Evolutionary conservation across 2,888 invertebrate species (phyloP).

Genomic region (Nephrotoma flavescens): DNA sequence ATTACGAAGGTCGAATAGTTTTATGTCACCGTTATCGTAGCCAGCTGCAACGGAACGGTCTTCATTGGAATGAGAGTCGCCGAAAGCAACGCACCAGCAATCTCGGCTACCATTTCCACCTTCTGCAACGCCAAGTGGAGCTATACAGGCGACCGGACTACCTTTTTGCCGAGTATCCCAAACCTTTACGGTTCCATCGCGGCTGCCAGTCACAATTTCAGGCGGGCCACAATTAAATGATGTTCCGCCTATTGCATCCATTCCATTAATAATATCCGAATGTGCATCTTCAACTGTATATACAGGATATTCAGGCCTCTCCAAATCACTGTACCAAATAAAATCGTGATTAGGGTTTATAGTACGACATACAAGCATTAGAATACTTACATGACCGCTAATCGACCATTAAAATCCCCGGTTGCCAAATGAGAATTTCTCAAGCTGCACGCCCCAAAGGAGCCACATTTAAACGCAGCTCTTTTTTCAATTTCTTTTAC

Average conservation of each 20-base stretch:
- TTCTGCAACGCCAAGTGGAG: constrained; percentile 37
- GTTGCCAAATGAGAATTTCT: constrained; percentile 72
- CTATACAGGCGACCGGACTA: constrained; percentile 79
- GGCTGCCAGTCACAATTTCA: constrained; percentile 85
- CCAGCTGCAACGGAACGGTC: constrained; percentile 82
- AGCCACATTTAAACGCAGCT: constrained; percentile 82
- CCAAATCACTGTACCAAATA: constrained; percentile 53
- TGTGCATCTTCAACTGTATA: constrained; percentile 68
- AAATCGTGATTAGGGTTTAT: not conserved
- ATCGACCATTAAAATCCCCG: constrained; percentile 75
- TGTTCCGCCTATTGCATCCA: constrained; percentile 82
- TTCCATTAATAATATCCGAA: constrained; percentile 72
- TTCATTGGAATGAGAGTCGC: constrained; percentile 73
- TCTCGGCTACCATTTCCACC: constrained; percentile 59
- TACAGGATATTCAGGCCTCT: constrained; percentile 51
- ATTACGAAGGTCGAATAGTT: constrained; percentile 77
- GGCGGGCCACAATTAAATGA: constrained; percentile 78
- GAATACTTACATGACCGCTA: constrained; percentile 60
- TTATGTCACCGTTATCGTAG: constrained; percentile 92
- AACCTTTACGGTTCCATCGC: constrained; percentile 88
- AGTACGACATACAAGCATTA: not conserved
- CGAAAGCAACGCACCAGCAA: constrained; percentile 90
- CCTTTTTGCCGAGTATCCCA: constrained; percentile 91
- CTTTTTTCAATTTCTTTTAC: constrained; percentile 62
- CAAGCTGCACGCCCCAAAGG: constrained; percentile 78